Percentiles rank a stretch among this genome's conserved stretches.
Conservation (phyloP, 1,140 invertebrate genomes). For the Mercenaria mercenaria region DNA sequence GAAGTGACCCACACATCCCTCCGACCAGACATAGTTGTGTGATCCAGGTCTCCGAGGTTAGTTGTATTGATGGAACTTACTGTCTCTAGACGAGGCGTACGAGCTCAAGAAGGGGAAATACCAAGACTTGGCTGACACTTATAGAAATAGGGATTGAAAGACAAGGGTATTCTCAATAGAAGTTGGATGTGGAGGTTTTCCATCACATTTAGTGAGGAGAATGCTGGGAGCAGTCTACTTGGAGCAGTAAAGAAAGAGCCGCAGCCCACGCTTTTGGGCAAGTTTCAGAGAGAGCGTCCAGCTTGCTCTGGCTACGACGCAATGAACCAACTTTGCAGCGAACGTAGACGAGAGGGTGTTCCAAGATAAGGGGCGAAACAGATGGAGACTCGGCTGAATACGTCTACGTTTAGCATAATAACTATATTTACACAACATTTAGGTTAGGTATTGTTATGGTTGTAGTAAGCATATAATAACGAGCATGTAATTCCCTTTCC, state of each 20-base stretch:
- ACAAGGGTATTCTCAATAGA: background rate
- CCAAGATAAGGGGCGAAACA: constrained; percentile 47
- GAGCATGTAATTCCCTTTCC: no score
- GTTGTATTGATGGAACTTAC: constrained; percentile 43
- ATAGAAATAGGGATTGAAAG: background rate
- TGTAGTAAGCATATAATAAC: no score
- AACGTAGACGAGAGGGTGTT: background rate
- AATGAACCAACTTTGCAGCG: background rate
- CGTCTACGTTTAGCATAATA: constrained; percentile 7
- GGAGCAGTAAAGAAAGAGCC: background rate
- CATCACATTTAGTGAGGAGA: background rate
- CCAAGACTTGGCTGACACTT: background rate
- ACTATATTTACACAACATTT: constrained; percentile 21
- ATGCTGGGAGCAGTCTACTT: background rate
- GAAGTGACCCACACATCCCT: constrained; percentile 32
- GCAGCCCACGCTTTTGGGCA: background rate
- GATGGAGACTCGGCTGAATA: constrained; percentile 17
- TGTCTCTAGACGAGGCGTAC: constrained; percentile 31
- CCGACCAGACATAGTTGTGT: constrained; percentile 46
- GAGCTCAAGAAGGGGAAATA: constrained; percentile 23
- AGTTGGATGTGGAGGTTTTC: constrained; percentile 25
- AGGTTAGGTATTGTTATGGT: no score
- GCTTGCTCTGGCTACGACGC: constrained; percentile 14
- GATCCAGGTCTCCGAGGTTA: background rate
- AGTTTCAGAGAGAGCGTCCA: background rate